A percentile compares a stretch with the other conserved stretches of the same genome.
phyloP scores from a whole-genome alignment of 2,113 vertebrate species.

The Atrichornis clamosus region DNA sequence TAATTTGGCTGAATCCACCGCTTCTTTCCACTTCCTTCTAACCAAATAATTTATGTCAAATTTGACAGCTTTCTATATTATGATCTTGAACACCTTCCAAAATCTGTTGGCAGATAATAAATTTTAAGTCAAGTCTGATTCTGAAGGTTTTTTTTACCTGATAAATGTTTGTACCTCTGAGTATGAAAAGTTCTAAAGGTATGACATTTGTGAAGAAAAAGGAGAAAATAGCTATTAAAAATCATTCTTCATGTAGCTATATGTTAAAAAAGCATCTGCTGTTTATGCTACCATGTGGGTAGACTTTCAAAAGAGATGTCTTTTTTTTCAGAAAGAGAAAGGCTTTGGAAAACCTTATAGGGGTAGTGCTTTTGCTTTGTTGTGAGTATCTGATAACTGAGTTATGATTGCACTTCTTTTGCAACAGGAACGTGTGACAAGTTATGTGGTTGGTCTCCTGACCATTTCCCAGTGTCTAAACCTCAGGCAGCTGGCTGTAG shows the following conservation, averaged over 20 bases:
- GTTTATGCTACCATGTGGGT: background rate
- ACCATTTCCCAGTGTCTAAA: rapidly evolving
- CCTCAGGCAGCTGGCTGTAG: background rate
- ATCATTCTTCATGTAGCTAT: background rate
- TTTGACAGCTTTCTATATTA: background rate
- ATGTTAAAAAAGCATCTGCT: background rate
- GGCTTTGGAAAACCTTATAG: background rate
- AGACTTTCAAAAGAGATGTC: background rate
- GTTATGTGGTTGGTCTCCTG: background rate
- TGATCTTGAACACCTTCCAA: background rate
- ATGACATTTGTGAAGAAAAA: background rate
- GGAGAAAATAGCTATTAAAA: background rate
- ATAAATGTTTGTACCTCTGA: background rate
- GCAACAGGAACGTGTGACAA: background rate
- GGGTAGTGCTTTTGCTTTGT: background rate
- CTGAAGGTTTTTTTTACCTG: background rate
- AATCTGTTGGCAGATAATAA: background rate
- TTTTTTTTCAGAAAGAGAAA: background rate
- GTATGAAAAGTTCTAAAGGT: background rate
- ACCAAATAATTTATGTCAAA: background rate
- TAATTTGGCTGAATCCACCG: background rate
- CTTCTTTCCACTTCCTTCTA: background rate
- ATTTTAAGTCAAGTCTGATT: background rate
- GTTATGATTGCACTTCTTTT: background rate
- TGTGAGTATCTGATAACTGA: background rate